A percentile compares a stretch with the other conserved stretches of the same genome.
Evolutionary conservation across 2,888 invertebrate species (phyloP).

Genomic region (Drosophila affinis): DNA sequence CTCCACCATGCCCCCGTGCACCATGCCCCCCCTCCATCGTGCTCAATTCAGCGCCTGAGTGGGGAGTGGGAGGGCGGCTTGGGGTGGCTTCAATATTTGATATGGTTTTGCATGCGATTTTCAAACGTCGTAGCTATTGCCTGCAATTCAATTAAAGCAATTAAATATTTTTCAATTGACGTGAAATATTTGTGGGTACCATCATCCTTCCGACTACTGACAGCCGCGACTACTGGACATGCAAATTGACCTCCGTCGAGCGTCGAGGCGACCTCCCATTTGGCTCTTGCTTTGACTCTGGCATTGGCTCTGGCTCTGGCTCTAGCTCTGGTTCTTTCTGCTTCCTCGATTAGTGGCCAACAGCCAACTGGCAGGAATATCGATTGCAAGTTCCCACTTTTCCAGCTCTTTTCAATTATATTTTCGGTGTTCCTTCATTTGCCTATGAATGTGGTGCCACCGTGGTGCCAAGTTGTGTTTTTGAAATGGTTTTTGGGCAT

Average conservation of each 20-base stretch:
- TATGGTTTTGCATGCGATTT: conserved; percentile 32
- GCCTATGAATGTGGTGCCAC: not conserved
- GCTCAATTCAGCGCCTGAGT: not conserved
- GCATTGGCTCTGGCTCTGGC: not conserved
- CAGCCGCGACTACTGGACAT: conserved; percentile 43
- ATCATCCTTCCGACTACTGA: conserved; percentile 7
- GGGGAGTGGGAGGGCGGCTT: too few relatives aligned
- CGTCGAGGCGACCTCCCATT: not conserved
- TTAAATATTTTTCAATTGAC: conserved; percentile 63
- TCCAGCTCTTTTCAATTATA: conserved; percentile 24
- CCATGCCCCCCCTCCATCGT: conserved; percentile 5
- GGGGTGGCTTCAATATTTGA: conserved; percentile 47
- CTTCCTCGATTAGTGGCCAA: not conserved
- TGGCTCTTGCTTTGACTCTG: not conserved
- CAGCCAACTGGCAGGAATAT: conserved; percentile 26
- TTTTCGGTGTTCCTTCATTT: conserved; percentile 23
- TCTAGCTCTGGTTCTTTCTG: not conserved
- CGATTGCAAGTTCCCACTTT: conserved; percentile 30
- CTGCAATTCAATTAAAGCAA: conserved; percentile 65
- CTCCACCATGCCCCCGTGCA: not conserved
- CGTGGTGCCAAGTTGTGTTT: too few relatives aligned
- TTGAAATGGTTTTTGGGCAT: too few relatives aligned
- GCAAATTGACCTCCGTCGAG: conserved; percentile 46
- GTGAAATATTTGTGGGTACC: conserved; percentile 12
- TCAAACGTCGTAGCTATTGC: conserved; percentile 21